phyloP scores from a whole-genome alignment of 2,797 vertebrate species.

The Valencia hispanica region DNA sequence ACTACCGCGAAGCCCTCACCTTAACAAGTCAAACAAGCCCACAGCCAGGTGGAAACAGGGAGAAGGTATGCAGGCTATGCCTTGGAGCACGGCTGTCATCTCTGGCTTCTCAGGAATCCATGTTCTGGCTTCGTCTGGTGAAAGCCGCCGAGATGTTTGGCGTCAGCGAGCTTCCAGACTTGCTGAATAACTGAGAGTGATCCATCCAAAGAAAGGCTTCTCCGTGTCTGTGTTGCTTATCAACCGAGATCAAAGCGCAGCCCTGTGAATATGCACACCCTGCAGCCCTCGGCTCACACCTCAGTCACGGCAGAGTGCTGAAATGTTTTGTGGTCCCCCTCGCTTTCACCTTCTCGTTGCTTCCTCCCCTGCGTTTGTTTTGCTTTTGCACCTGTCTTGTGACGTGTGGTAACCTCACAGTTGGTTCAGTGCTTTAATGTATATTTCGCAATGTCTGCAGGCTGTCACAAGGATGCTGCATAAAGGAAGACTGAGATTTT shows the following conservation, averaged over 20 bases:
- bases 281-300: slow-evolving; percentile 11
- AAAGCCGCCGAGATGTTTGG: not conserved
- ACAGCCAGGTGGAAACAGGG: slow-evolving; percentile 31
- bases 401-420: slow-evolving; percentile 38
- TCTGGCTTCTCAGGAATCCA: slow-evolving; percentile 58
- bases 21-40: slow-evolving; percentile 3
- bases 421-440: slow-evolving; percentile 34
- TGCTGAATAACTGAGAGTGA: slow-evolving; percentile 40
- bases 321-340: slow-evolving; percentile 22
- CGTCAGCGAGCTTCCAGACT: slow-evolving; percentile 6
- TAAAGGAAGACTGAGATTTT: not conserved
- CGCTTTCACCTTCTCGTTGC: slow-evolving; percentile 32
- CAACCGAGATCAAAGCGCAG: slow-evolving; percentile 14
- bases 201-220: slow-evolving; percentile 53
- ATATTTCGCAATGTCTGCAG: slow-evolving; percentile 20
- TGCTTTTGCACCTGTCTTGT: slow-evolving; percentile 49
- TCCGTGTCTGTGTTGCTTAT: slow-evolving; percentile 35
- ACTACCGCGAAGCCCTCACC: not conserved
- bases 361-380: slow-evolving; percentile 42
- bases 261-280: slow-evolving; percentile 37
- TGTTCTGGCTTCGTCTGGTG: slow-evolving; percentile 22
- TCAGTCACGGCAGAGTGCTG: not conserved
- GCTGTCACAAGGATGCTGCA: slow-evolving; percentile 18
- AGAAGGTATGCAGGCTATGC: slow-evolving; percentile 18
- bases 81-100: slow-evolving; percentile 5